Base-by-base conservation (phyloP, 2,797 vertebrate species). In the Falco naumanni region DNA sequence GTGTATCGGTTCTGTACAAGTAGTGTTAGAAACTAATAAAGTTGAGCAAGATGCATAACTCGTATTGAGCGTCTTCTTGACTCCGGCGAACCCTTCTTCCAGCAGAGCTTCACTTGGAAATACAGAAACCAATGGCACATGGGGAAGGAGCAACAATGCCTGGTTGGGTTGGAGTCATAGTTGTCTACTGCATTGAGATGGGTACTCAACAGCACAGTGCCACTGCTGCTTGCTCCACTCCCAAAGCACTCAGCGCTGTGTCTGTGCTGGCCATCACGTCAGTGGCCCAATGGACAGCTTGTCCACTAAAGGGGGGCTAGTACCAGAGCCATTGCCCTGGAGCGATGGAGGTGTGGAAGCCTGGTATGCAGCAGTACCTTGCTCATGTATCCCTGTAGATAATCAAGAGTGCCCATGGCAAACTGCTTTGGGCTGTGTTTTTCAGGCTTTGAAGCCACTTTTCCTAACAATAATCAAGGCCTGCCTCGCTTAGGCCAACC, bases 211-310 rank as follows among this genome's bases (percentile, higher is more conserved):
- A 88, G n/a, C 19, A 37, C 15, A 15, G n/a, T 64, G 60, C 33
- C 53, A 54, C 16, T 2, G 2, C 37, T 33, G 26, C 43, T 50
- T 1, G 0, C 31, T 50, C 13, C 56, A 14, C n/a, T 61, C 53
- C 51, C 33, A 25, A 50, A 60, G 39, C 25, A 28, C 56, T 72
- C 1, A 1, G 22, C 1, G 3, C 26, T 10, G 14, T 1, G 3
- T 8, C 48, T 41, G 16, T 85, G 68, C 43, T 70, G 69, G 61
- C 25, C 60, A 78, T 56, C 34, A n/a, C 3, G 16, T 19, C 64
- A 64, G 43, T 31, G 22, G 63, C 25, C 16, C 64, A 64, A 6
- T 2, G 31, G 43, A 21, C 64, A 39, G 29, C 51, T 69, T 47
- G 61, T 76, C 43, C 59, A 69, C 69, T 9, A 51, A 82, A 33